Evolutionary conservation across 2,888 invertebrate genomes (phyloP), one percentile per base, ranked within the genome.

Genomic region (Agrilus mali): DNA sequence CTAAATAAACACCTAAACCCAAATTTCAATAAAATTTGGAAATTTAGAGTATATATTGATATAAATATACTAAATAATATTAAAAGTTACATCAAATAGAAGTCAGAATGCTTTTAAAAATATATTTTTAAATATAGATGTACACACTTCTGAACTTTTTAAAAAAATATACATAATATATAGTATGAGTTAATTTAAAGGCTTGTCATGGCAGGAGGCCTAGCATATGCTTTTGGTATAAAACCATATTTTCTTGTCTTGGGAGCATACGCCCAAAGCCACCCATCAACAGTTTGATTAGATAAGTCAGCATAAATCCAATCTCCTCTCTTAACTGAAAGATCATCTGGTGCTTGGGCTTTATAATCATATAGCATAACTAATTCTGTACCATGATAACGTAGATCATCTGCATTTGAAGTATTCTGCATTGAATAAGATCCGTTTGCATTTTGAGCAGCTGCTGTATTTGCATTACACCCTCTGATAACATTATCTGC

Each of bases 321-420:
- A 61, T 95, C 93, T 7, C 94, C 93, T 43, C 92, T 74, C 53
- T 86, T 77, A 47, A 94, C 90, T 5, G 88, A 86, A 45, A 95
- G 69, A 68, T 93, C 93, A 62, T 93, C 92, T 0, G 92, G 89
- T 36, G 92, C 90, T 72, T 93, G 90, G 36, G 93, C 86, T 74
- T 92, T 92, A 68, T 93, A 95, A 71, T 94, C 93, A 63, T 93
- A 93, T 15, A 94, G 75, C 82, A 93, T 90, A 54, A 94, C 90
- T 60, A 93, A 73, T 64, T 93, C 92, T 1, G 90, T 89, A 47
- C 92, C 92, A 60, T 86, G 86, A 66, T 84, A 86, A 42, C 85
- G 75, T 16, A 82, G 72, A 59, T 87, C 87, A 52, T 78, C 79
- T 2, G 60, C 64, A 40, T 59, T 62, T 31, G 63, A 60, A 13